A percentile compares a stretch with the other conserved stretches of the same genome.
Evolutionary conservation across 2,113 vertebrate genomes (phyloP).

Genomic region (Tretioscincus oriximinensis): DNA sequence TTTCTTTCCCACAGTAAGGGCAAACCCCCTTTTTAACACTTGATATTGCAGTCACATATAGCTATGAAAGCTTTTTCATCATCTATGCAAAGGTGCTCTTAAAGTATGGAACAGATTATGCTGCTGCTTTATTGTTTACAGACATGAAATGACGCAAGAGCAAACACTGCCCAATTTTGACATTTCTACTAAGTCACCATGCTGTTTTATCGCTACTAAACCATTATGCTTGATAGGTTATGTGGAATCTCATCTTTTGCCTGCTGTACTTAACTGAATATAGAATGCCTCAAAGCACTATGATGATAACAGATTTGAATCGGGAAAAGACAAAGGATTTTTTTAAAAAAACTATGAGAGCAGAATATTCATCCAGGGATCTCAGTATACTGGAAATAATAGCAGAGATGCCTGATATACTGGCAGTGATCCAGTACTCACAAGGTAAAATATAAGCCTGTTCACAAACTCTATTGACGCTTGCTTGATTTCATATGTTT

Average conservation of each 20-base stretch:
- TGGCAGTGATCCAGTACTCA: constrained; percentile 6
- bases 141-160: constrained; percentile 24
- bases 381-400: constrained; percentile 8
- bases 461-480: background rate
- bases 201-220: constrained; percentile 43
- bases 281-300: constrained; percentile 29
- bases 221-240: constrained; percentile 37
- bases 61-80: constrained; percentile 20
- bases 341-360: constrained; percentile 19
- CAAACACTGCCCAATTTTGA: background rate
- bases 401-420: constrained; percentile 13
- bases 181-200: constrained; percentile 46
- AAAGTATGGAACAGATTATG: constrained; percentile 37
- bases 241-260: constrained; percentile 43
- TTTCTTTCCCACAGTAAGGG: background rate
- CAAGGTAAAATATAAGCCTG: background rate
- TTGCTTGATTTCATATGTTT: constrained; percentile 49
- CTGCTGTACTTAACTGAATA: constrained; percentile 19
- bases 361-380: constrained; percentile 31
- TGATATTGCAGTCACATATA: constrained; percentile 17
- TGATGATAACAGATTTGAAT: constrained; percentile 20
- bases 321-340: constrained; percentile 11
- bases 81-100: constrained; percentile 41
- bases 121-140: constrained; percentile 21
- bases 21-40: background rate